These are phyloP conservation scores for Drosophila hawaiiensis DNA, from an alignment of 2,888 invertebrate species.

Conservation along the genomic window DNA sequence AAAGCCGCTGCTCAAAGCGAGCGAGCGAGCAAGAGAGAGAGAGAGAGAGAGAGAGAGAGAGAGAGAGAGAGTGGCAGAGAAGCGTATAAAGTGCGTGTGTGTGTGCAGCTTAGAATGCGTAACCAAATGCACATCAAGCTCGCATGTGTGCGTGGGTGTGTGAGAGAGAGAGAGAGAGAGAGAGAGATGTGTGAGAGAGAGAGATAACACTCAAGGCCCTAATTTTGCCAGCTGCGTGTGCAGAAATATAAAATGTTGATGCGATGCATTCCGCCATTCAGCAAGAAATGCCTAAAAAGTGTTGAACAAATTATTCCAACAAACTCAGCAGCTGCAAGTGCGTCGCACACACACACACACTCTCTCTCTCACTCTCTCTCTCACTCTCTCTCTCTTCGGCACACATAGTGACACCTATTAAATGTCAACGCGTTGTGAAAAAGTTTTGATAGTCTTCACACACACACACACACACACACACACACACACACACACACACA, in stretches of 20 bases:
- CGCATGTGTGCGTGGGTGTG: neutral
- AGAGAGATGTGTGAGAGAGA: neutral
- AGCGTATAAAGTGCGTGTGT: conserved; percentile 5
- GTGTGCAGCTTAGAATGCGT: conserved; percentile 53
- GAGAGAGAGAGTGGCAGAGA: too few relatives aligned
- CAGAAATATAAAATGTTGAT: conserved; percentile 49
- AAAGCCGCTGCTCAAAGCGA: conserved; percentile 43
- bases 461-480: neutral
- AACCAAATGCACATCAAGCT: conserved; percentile 59
- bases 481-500: neutral
- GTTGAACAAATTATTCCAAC: conserved; percentile 49
- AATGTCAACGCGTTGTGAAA: conserved; percentile 56
- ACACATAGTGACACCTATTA: conserved; percentile 53
- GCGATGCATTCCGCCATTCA: conserved; percentile 15
- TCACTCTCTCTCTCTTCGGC: neutral
- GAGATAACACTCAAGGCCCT: conserved; percentile 45
- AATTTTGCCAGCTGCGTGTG: conserved; percentile 53
- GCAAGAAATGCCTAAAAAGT: conserved; percentile 28
- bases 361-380: neutral
- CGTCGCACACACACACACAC: conserved; percentile 4
- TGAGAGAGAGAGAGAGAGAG: neutral
- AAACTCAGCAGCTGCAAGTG: conserved; percentile 44
- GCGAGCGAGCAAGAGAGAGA: neutral
- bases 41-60: neutral
- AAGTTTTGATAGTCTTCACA: conserved; percentile 44